phyloP scores from a whole-genome alignment of 2,797 vertebrate genomes.

The Hydrophis major region DNA sequence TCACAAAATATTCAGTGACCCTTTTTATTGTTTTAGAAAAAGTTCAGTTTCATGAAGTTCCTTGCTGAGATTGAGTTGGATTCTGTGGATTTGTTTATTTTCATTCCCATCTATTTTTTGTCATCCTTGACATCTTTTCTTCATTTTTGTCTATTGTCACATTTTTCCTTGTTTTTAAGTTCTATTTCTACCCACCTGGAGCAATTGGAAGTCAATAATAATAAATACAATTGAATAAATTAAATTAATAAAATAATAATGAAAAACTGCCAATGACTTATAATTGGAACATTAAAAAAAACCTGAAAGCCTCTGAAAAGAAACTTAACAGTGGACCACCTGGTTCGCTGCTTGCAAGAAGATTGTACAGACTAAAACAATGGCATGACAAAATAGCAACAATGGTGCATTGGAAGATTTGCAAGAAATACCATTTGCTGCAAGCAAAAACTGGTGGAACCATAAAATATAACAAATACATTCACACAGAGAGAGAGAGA shows the following conservation, averaged over 20 bases:
- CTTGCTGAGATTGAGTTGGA: constrained; percentile 10
- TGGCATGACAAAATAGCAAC: neutral
- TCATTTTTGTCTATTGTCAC: neutral
- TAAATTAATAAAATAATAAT: neutral
- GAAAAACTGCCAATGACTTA: neutral
- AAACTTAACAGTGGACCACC: neutral
- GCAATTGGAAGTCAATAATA: neutral
- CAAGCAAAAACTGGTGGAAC: too few species aligned
- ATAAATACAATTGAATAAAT: neutral
- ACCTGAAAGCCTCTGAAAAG: neutral
- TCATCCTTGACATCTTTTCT: neutral
- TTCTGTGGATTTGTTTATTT: neutral
- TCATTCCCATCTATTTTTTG: neutral
- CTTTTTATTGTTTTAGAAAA: constrained; percentile 43
- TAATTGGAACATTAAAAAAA: neutral
- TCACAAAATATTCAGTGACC: constrained; percentile 16
- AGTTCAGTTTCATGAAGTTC: constrained; percentile 21
- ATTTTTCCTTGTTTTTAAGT: neutral
- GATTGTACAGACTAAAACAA: neutral
- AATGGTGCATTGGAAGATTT: neutral
- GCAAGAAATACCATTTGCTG: too few species aligned
- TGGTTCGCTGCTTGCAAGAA: neutral
- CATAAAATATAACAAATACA: neutral
- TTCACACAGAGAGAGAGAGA: neutral
- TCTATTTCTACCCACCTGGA: neutral